These are phyloP conservation scores for Deilephila porcellus DNA, from an alignment of 2,888 invertebrate genomes.

Conservation along the genomic window DNA sequence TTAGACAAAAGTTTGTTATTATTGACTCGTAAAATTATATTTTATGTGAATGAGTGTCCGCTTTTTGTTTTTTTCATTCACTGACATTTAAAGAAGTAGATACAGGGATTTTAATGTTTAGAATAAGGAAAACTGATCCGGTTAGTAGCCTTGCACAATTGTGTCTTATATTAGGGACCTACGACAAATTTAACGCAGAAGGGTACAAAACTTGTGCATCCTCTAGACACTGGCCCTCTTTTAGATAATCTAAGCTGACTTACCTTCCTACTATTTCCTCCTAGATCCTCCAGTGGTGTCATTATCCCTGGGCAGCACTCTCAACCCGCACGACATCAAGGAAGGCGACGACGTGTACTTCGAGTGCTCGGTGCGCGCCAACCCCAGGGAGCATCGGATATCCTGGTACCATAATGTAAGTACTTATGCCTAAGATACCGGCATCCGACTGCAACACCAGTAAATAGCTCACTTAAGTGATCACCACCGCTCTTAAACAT, in stretches of 20 bases:
- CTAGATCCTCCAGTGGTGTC: constrained; percentile 93
- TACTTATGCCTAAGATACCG: constrained; percentile 47
- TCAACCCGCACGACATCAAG: constrained; percentile 94
- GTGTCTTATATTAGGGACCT: too few relatives aligned
- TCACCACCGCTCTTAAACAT: too few relatives aligned
- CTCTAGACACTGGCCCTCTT: too few relatives aligned
- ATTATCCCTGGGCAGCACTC: constrained; percentile 92
- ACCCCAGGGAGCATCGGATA: constrained; percentile 93
- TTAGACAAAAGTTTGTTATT: constrained; percentile 24
- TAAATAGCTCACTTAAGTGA: too few relatives aligned
- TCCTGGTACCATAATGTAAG: constrained; percentile 96
- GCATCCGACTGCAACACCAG: too few relatives aligned
- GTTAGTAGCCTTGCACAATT: too few relatives aligned
- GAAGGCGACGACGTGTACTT: constrained; percentile 96
- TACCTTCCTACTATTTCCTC: neutral
- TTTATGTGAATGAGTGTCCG: neutral
- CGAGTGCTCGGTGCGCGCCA: constrained; percentile 93
- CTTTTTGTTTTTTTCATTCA: neutral
- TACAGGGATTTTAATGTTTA: neutral
- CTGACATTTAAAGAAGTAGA: neutral
- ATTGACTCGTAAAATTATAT: constrained; percentile 15
- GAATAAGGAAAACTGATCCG: neutral
- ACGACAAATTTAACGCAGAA: too few relatives aligned
- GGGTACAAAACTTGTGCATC: too few relatives aligned
- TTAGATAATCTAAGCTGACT: too few relatives aligned